phyloP scores from a whole-genome alignment of 2,888 invertebrate genomes.

The Parnassius apollo region DNA sequence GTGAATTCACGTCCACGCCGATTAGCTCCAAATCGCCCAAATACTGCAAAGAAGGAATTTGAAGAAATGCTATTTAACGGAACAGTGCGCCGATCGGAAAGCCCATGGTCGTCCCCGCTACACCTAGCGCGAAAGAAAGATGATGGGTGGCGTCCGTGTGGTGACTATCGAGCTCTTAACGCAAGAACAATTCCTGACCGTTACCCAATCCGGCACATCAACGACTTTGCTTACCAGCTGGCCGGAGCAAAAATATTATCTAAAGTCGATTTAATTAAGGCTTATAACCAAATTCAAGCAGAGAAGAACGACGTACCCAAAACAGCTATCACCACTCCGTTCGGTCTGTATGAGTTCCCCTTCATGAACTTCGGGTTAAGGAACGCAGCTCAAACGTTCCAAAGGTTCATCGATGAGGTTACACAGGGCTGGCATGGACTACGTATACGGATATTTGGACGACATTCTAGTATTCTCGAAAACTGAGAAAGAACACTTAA shows the following conservation, averaged over 20 bases:
- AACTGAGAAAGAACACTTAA: constrained; percentile 46
- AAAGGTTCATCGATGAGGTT: constrained; percentile 22
- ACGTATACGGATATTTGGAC: constrained; percentile 19
- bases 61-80: constrained; percentile 25
- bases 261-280: constrained; percentile 43
- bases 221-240: constrained; percentile 43
- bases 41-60: constrained; percentile 20
- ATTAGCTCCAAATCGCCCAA: constrained; percentile 26
- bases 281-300: constrained; percentile 36
- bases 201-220: constrained; percentile 46
- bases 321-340: no score
- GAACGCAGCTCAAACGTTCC: constrained; percentile 32
- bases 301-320: neutral
- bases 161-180: constrained; percentile 31
- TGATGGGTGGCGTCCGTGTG: no score
- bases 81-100: constrained; percentile 31
- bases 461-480: constrained; percentile 15
- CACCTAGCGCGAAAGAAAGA: no score
- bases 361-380: no score
- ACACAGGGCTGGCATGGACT: constrained; percentile 4
- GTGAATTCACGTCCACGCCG: constrained; percentile 21
- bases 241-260: constrained; percentile 30
- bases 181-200: constrained; percentile 37
- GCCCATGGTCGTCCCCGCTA: constrained; percentile 43
- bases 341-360: no score